Conservation (phyloP, 1,140 invertebrate genomes). For the Diorhabda sublineata region DNA sequence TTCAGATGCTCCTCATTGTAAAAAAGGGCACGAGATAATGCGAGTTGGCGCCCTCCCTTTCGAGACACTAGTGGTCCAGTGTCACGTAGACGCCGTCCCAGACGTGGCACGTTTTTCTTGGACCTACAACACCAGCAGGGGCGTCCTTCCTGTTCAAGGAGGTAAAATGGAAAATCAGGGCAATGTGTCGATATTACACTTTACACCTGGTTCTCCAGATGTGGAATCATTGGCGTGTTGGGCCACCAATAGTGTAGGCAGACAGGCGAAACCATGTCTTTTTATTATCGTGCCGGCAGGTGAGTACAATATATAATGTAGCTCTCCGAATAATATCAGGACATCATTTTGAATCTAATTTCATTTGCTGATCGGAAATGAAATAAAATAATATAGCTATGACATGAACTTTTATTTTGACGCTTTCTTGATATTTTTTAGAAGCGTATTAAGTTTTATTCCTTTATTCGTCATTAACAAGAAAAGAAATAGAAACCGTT, state of each 20-base stretch:
- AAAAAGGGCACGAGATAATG: slow-evolving; percentile 54
- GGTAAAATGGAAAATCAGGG: slow-evolving; percentile 57
- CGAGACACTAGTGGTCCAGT: slow-evolving; percentile 62
- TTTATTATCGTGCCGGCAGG: slow-evolving; percentile 78
- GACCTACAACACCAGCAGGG: slow-evolving; percentile 73
- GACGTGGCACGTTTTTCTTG: slow-evolving; percentile 67
- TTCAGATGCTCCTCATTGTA: slow-evolving; percentile 62
- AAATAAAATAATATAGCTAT: too few species aligned
- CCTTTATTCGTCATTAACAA: too few species aligned
- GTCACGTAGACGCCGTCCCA: slow-evolving; percentile 79
- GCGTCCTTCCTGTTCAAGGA: slow-evolving; percentile 62
- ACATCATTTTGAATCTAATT: neutral
- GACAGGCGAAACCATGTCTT: slow-evolving; percentile 73
- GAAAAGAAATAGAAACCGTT: too few species aligned
- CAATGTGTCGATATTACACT: slow-evolving; percentile 65
- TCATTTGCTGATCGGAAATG: too few species aligned
- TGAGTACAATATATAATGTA: slow-evolving; percentile 50
- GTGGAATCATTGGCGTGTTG: slow-evolving; percentile 80
- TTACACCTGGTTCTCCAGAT: slow-evolving; percentile 61
- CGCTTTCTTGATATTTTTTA: too few species aligned
- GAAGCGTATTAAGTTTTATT: too few species aligned
- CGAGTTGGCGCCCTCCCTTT: slow-evolving; percentile 58
- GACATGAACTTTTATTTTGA: too few species aligned
- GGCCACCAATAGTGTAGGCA: slow-evolving; percentile 78
- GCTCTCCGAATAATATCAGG: neutral